These are phyloP conservation scores for Acanthis flammea DNA, from an alignment of 2,797 vertebrate species.

Conservation along the genomic window DNA sequence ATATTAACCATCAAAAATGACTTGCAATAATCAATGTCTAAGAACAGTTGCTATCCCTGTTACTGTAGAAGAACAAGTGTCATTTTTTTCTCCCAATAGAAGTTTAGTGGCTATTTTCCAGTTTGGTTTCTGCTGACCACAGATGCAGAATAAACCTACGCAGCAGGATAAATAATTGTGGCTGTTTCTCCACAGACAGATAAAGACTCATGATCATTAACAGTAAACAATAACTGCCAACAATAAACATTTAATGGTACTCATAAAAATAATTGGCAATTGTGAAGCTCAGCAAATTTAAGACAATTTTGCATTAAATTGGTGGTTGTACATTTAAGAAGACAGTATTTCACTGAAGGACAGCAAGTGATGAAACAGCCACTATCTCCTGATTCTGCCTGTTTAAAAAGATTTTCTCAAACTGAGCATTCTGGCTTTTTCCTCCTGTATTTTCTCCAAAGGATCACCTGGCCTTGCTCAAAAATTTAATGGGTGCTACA, in stretches of 20 bases:
- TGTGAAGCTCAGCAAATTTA: background rate
- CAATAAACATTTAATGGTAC: constrained; percentile 24
- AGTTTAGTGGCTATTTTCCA: background rate
- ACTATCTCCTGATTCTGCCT: background rate
- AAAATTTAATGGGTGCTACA: background rate
- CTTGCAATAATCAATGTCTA: background rate
- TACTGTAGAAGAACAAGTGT: background rate
- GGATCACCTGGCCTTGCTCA: background rate
- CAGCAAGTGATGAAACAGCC: background rate
- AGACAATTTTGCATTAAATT: background rate
- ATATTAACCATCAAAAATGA: background rate
- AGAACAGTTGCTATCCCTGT: background rate
- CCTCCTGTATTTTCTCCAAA: background rate
- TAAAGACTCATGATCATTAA: constrained; percentile 21
- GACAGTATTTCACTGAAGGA: background rate
- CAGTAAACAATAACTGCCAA: constrained; percentile 15
- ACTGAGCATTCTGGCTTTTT: background rate
- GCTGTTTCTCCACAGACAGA: background rate
- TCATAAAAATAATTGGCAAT: constrained; percentile 9
- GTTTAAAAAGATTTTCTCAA: background rate
- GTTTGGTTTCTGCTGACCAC: background rate
- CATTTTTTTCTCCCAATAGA: background rate
- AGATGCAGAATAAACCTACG: background rate
- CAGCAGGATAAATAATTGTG: background rate
- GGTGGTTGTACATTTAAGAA: background rate